These are phyloP conservation scores for Rutpela maculata DNA, from an alignment of 2,888 invertebrate species.

Conservation along the genomic window DNA sequence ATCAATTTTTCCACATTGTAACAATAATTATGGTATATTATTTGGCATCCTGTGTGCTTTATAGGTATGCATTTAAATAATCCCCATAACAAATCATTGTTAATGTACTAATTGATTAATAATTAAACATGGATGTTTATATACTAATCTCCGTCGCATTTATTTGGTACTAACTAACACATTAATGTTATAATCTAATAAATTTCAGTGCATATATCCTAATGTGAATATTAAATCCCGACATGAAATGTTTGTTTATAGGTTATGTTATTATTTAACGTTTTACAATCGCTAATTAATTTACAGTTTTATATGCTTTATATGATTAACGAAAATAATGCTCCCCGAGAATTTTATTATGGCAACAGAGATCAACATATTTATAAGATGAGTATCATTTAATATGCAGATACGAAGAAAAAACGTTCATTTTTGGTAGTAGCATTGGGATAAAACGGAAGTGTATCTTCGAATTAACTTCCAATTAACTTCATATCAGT, in stretches of 20 bases:
- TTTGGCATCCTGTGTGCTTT: not conserved
- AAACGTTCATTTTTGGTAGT: too few species aligned
- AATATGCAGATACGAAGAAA: too few species aligned
- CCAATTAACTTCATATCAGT: too few species aligned
- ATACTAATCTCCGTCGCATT: constrained; percentile 14
- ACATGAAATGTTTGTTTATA: constrained; percentile 27
- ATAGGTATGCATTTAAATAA: not conserved
- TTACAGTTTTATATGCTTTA: not conserved
- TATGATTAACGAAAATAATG: not conserved
- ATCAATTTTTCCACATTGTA: not conserved
- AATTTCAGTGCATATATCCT: constrained; percentile 16
- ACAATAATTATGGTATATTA: not conserved
- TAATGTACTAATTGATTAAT: constrained; percentile 14
- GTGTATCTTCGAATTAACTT: too few species aligned
- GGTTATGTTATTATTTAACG: constrained; percentile 12
- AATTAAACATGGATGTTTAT: constrained; percentile 23
- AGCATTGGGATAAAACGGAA: too few species aligned
- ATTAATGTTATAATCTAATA: constrained; percentile 26
- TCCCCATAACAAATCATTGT: constrained; percentile 4
- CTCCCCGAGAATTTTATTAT: not conserved
- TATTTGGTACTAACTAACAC: constrained; percentile 20
- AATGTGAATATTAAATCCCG: constrained; percentile 19
- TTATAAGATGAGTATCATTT: too few species aligned
- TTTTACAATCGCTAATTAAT: constrained; percentile 17
- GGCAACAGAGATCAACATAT: too few species aligned